Evolutionary conservation across 2,888 invertebrate species (phyloP), one percentile per base, ranked within the genome.

Genomic region (Deilephila porcellus): DNA sequence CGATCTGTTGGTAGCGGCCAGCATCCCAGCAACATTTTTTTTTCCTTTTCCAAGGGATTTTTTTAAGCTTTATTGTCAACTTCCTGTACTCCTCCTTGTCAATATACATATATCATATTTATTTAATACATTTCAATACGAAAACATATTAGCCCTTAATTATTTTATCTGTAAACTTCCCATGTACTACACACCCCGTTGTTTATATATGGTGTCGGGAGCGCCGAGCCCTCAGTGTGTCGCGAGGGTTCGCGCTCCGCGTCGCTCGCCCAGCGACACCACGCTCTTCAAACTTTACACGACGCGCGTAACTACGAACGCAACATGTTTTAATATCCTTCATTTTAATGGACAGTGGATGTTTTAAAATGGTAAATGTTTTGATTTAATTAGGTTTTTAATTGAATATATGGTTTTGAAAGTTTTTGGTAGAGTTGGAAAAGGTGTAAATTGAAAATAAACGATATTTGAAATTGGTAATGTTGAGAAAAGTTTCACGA

Each of bases 181-280:
- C 76, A 59, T 80, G 52, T 79, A 78, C 81, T 81, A 73, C 60
- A 73, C 52, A 73, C 77, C 77, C 75, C 73, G 79, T 82, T 86
- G 88, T 89, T 88, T 89, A 90, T 90, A 91, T 86, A 84, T 85
- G 78, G 84, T 82, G 81, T 83, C 81, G 76, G 76, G 80, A 79
- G 78, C 79, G 76, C 75, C 64, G 79, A 81, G 80, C 86, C 88
- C 86, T 89, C 91, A 92, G 93, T 93, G 74, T 80, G 83, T 82
- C 89, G 86, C 87, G 89, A 82, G 86, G 86, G 83, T 83, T 85
- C 84, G 45, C 45, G 14, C 45, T 3, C 45, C 45, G 85, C 71
- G 75, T 80, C 83, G 85, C 79, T 82, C 80, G 82, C 71, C 76
- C 76, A 77, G 19, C 34, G 60, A 20, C 72, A 76, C 60, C 34